phyloP scores from a whole-genome alignment of 2,797 vertebrate species.

The Arrhamphus sclerolepis region DNA sequence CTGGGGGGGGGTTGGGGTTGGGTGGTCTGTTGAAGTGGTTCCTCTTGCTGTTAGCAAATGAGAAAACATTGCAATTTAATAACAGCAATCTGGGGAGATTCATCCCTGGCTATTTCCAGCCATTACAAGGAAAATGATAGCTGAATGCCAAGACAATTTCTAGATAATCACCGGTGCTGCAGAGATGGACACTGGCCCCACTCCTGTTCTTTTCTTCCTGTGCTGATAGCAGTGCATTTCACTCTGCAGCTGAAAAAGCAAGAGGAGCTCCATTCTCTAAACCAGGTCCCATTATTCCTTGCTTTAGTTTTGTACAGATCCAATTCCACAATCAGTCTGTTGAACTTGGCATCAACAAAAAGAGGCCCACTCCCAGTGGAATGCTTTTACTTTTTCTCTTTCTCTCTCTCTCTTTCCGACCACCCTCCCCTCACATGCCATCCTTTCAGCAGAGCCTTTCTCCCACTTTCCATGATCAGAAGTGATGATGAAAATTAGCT shows the following conservation, averaged over 20 bases:
- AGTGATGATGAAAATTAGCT: conserved; percentile 41
- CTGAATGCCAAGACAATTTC: conserved; percentile 71
- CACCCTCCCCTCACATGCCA: conserved; percentile 28
- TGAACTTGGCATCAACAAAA: conserved; percentile 68
- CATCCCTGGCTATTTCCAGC: conserved; percentile 65
- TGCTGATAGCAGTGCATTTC: conserved; percentile 66
- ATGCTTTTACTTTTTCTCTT: no score
- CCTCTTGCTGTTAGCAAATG: conserved; percentile 61
- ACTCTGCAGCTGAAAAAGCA: conserved; percentile 56
- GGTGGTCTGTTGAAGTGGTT: conserved; percentile 41
- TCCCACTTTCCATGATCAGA: conserved; percentile 26
- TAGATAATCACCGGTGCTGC: conserved; percentile 66
- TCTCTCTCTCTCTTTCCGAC: conserved; percentile 38
- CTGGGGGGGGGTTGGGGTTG: no score
- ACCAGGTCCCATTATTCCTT: conserved; percentile 59
- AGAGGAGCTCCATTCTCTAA: conserved; percentile 60
- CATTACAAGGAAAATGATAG: conserved; percentile 74
- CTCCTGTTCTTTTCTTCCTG: conserved; percentile 36
- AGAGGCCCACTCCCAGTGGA: conserved; percentile 43
- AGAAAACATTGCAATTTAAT: conserved; percentile 55
- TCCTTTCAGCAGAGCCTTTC: conserved; percentile 13
- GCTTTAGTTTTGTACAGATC: conserved; percentile 56
- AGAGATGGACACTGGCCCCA: conserved; percentile 52
- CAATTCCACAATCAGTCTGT: conserved; percentile 67
- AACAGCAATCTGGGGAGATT: conserved; percentile 59